phyloP scores from a whole-genome alignment of 2,888 invertebrate genomes.

The Agriotes lineatus region DNA sequence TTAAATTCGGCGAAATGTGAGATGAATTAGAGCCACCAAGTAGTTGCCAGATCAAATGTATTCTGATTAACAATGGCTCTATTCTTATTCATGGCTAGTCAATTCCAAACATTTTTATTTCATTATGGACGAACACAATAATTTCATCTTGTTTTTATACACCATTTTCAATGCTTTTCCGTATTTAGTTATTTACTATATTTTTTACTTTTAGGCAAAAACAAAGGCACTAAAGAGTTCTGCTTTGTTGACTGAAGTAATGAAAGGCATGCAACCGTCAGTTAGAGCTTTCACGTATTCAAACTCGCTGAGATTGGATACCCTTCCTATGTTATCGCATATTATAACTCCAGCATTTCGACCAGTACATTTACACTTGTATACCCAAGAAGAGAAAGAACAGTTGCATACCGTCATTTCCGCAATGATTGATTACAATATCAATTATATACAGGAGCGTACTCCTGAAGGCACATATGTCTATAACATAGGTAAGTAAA shows the following conservation, averaged over 20 bases:
- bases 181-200: too few species aligned
- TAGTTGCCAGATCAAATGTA: neutral
- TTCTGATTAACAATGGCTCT: neutral
- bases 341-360: constrained; percentile 81
- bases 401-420: constrained; percentile 79
- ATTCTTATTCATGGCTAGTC: constrained; percentile 5
- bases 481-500: constrained; percentile 65
- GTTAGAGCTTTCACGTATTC: constrained; percentile 66
- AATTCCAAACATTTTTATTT: neutral
- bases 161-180: too few species aligned
- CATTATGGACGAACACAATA: neutral
- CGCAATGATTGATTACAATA: constrained; percentile 90
- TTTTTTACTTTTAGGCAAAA: constrained; percentile 73
- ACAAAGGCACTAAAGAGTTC: constrained; percentile 67
- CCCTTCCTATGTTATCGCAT: constrained; percentile 78
- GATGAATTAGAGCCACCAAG: constrained; percentile 8
- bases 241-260: constrained; percentile 72
- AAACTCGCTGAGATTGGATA: constrained; percentile 73
- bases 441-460: constrained; percentile 86
- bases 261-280: constrained; percentile 73
- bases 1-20: neutral
- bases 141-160: neutral
- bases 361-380: constrained; percentile 79
- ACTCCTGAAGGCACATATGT: constrained; percentile 82
- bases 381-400: constrained; percentile 78